Conservation (phyloP, 2,888 invertebrate species). For the Oasisia sp. region DNA sequence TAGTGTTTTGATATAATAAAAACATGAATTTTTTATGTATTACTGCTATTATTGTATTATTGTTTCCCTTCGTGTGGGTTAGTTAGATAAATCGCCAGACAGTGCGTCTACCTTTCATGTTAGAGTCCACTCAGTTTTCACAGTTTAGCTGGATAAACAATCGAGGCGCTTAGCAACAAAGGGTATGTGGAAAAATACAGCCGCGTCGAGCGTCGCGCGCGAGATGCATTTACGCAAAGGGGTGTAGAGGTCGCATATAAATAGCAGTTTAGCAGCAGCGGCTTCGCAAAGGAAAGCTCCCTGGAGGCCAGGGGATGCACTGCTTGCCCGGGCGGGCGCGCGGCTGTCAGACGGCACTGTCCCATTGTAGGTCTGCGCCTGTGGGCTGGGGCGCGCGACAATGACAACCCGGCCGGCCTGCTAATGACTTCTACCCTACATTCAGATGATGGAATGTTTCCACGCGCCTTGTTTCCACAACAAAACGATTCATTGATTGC, state of each 20-base stretch:
- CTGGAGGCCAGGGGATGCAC: constrained; percentile 4
- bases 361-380: background rate
- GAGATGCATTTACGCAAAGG: background rate
- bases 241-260: constrained; percentile 17
- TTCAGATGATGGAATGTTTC: constrained; percentile 12
- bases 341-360: background rate
- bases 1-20: background rate
- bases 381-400: background rate
- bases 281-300: constrained; percentile 9
- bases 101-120: background rate
- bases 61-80: background rate
- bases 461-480: constrained; percentile 9
- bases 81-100: background rate
- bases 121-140: background rate
- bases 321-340: background rate
- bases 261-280: background rate
- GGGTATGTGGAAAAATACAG: constrained; percentile 4
- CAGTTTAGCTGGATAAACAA: background rate
- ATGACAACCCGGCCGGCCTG: constrained; percentile 12
- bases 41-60: background rate
- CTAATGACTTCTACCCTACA: background rate
- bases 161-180: background rate
- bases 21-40: background rate
- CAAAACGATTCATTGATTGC: constrained; percentile 17
- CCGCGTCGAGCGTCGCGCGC: background rate